Base-by-base conservation (phyloP, 2,797 vertebrate species). In the Neopelma chrysocephalum region DNA sequence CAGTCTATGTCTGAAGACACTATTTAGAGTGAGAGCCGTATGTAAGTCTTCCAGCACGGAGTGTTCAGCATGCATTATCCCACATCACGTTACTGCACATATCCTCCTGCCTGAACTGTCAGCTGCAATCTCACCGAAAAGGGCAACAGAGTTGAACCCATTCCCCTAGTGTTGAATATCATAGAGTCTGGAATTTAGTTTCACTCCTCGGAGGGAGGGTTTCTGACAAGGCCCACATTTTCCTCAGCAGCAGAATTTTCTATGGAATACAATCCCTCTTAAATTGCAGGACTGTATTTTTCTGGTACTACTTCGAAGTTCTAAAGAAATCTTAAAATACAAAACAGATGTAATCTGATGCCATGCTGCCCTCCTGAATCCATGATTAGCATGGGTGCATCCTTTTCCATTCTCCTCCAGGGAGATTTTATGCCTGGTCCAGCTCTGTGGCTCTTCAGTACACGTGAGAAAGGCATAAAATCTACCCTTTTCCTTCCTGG, bases 31-130 rank as follows among this genome's bases (percentile, higher is more conserved):
- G 75, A 90, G 81, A 90, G 57, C 83, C 21, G 23, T 90, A 95
- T 89, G 88, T 84, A 90, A 94, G 83, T 89, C 92, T 95, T 92
- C 86, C 93, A 95, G 96, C 88, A 96, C 45, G 78, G 76, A 89
- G 90, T 56, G 65, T 85, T 96, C 95, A 95, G 94, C 77, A 92
- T 94, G 93, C 86, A 95, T 95, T 95, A 97, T 96, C 96, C 92
- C 90, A 94, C 92, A 94, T 92, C 90, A 85, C 1, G 29, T 95
- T 92, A 91, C 81, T 87, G 94, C 86, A 92, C 88, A 87, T 75
- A 95, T 92, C 81, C 72, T 95, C 92, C 92, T 89, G 95, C 94
- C 93, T 92, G 71, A 95, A 92, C 88, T 95, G 93, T 91, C 96
- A 96, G 94, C 89, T 96, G 90, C 87, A 89, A 95, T 96, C 93